phyloP scores from a whole-genome alignment of 1,140 invertebrate genomes.

The Drosophila kepulauana region DNA sequence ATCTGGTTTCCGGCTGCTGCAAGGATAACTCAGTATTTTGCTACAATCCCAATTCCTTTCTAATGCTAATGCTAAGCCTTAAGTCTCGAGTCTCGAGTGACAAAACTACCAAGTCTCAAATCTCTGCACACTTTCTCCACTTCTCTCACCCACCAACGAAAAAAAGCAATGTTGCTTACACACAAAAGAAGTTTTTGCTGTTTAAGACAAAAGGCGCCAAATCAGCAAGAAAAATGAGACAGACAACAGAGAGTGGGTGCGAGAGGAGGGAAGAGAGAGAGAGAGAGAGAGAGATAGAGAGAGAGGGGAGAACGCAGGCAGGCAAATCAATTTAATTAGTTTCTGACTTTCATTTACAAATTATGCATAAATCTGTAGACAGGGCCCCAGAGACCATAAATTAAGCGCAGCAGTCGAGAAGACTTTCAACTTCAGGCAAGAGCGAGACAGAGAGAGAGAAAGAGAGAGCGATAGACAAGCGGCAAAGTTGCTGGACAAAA shows the following conservation, averaged over 20 bases:
- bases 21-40: conserved; percentile 6
- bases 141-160: too few species aligned
- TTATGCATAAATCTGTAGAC: conserved; percentile 83
- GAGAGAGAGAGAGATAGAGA: neutral
- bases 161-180: neutral
- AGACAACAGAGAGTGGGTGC: neutral
- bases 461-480: conserved; percentile 20
- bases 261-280: neutral
- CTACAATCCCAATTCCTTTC: conserved; percentile 3
- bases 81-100: conserved; percentile 9
- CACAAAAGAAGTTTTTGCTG: conserved; percentile 10
- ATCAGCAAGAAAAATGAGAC: conserved; percentile 40
- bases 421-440: conserved; percentile 51
- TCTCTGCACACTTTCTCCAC: neutral
- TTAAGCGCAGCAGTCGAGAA: conserved; percentile 67
- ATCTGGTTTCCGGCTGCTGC: neutral
- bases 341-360: conserved; percentile 83
- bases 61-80: conserved; percentile 15
- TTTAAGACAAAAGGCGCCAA: conserved; percentile 34
- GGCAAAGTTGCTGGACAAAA: conserved; percentile 59
- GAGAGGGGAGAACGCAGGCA: conserved; percentile 31
- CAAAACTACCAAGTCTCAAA: conserved; percentile 12
- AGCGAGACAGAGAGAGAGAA: conserved; percentile 1
- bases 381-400: conserved; percentile 80
- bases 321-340: conserved; percentile 82